These are phyloP conservation scores for Sipha flava DNA, from an alignment of 1,140 invertebrate genomes.

Conservation along the genomic window DNA sequence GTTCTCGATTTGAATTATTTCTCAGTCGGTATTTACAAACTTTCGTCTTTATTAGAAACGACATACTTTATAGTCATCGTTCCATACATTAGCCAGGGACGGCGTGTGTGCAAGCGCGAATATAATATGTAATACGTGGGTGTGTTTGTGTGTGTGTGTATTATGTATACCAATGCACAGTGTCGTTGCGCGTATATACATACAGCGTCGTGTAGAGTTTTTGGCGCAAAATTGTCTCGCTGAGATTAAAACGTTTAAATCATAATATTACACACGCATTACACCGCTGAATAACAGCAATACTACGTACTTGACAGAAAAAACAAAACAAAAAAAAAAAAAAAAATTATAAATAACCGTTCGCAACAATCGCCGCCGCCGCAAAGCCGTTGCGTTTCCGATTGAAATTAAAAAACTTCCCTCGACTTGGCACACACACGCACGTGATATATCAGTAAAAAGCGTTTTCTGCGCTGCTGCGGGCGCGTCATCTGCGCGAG, in stretches of 20 bases:
- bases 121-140: not conserved
- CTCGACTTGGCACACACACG: not conserved
- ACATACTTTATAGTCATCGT: slow-evolving; percentile 12
- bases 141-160: too few relatives aligned
- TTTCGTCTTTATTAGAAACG: slow-evolving; percentile 24
- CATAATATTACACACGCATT: not conserved
- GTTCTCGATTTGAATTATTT: not conserved
- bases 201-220: too few relatives aligned
- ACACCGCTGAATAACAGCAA: too few relatives aligned
- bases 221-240: not conserved
- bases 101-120: not conserved
- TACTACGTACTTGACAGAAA: not conserved
- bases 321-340: too few relatives aligned
- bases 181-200: not conserved
- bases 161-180: too few relatives aligned
- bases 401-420: slow-evolving; percentile 1
- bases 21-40: slow-evolving; percentile 11
- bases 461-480: too few relatives aligned
- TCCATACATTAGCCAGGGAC: not conserved
- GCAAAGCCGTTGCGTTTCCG: not conserved
- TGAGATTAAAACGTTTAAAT: slow-evolving; percentile 25
- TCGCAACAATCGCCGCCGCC: not conserved
- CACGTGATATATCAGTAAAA: not conserved
- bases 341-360: too few relatives aligned
- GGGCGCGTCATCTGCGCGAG: too few relatives aligned